Evolutionary conservation across 1,140 invertebrate genomes (phyloP).

Genomic region (Rhysida immarginata): DNA sequence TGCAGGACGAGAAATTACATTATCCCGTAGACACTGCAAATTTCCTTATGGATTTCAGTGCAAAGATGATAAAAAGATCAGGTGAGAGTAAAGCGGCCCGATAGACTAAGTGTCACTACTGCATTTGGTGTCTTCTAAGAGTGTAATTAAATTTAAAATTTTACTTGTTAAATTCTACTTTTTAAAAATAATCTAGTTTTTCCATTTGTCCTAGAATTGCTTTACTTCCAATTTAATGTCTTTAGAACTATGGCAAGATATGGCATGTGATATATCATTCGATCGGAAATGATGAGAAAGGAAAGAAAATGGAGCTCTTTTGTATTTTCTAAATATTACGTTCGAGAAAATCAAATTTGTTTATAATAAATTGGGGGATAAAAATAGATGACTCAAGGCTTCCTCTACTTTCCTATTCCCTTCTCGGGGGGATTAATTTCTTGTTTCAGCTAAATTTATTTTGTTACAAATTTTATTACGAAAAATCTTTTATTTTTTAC

Average conservation of each 20-base stretch:
- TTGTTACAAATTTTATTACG: not conserved
- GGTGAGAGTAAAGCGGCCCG: not conserved
- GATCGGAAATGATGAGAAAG: not conserved
- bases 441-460: no score
- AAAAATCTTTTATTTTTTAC: not conserved
- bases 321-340: not conserved
- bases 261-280: not conserved
- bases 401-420: no score
- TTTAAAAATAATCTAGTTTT: not conserved
- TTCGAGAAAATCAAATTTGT: not conserved
- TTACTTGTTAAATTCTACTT: not conserved
- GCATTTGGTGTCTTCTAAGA: not conserved
- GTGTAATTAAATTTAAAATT: not conserved
- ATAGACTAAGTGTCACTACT: not conserved
- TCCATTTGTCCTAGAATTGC: not conserved
- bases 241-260: not conserved
- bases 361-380: no score
- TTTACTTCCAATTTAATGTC: not conserved
- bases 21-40: not conserved
- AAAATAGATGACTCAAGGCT: no score
- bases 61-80: not conserved
- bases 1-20: no score
- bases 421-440: no score
- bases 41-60: not conserved
- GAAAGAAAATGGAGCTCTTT: not conserved